A percentile compares a stretch with the other conserved stretches of the same genome.
Conservation (phyloP, 2,888 invertebrate species). For the Pyralis farinalis region DNA sequence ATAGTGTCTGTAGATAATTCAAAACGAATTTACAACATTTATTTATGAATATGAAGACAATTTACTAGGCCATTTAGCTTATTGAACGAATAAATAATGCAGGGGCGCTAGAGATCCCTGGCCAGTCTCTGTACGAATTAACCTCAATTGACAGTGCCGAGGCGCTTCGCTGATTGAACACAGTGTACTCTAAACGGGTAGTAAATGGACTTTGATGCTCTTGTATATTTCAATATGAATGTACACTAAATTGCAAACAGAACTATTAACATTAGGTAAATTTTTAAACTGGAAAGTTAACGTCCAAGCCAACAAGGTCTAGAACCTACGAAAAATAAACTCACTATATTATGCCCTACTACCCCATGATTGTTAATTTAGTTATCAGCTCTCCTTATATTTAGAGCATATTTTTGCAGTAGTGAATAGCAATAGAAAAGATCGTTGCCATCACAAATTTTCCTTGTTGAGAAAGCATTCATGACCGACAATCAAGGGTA, state of each 20-base stretch:
- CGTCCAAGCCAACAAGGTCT: too few relatives aligned
- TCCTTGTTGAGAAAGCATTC: too few relatives aligned
- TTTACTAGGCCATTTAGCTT: constrained; percentile 62
- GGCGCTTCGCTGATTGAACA: constrained; percentile 78
- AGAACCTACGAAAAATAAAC: too few relatives aligned
- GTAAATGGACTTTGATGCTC: constrained; percentile 46
- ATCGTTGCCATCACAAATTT: too few relatives aligned
- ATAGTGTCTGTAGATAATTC: constrained; percentile 13
- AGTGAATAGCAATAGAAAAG: too few relatives aligned
- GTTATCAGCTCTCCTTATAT: too few relatives aligned
- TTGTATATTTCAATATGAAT: constrained; percentile 44
- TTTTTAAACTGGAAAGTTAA: too few relatives aligned
- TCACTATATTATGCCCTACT: too few relatives aligned
- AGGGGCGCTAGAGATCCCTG: constrained; percentile 73
- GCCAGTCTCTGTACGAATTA: constrained; percentile 74
- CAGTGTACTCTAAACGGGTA: constrained; percentile 50
- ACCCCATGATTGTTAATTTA: too few relatives aligned
- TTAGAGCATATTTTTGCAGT: too few relatives aligned
- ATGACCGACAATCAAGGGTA: too few relatives aligned
- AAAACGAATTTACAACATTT: constrained; percentile 33
- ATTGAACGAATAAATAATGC: constrained; percentile 74
- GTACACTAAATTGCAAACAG: not conserved
- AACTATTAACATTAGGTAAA: not conserved
- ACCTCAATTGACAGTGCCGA: constrained; percentile 77
- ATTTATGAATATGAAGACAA: constrained; percentile 40